Evolutionary conservation across 1,140 invertebrate genomes (phyloP), one percentile per base, ranked within the genome.

Genomic region (Euschistus heros): DNA sequence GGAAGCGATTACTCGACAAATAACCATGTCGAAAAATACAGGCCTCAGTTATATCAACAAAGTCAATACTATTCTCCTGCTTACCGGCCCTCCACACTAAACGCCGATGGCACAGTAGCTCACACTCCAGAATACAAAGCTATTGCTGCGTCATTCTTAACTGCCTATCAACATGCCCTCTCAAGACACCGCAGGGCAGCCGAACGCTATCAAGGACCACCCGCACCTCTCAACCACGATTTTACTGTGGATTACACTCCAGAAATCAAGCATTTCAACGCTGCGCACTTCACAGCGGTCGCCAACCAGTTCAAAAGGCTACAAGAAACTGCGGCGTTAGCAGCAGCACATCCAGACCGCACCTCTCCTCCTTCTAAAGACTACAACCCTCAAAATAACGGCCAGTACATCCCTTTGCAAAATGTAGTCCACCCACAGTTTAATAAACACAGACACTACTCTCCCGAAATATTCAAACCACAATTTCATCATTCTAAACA

Each of bases 261-360:
- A 66, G 69, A 82, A 69, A 82, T 83, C 4, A 80, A 80, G 63
- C 78, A 79, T 68, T 81, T 80, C 22, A 82, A 81, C 69, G 77
- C 80, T 20, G 78, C 78, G 10, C 82, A 83, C 69, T 74, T 77
- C 62, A 77, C 79, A n/a, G 80, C 80, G 68, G 37, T 63, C 37
- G 77, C 76, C 10, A 37, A 37, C 10, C 33, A 37, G 33, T 37
- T 37, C 33, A 37, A 37, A 10, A 37, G 33, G 10, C 33, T 37
- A 37, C 33, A 37, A 13, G 33, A 37, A 37, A 37, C 33, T 1
- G 33, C 33, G 13, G 33, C 33, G 7, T 6, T 37, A 13, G 33
- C 33, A 37, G 33, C 33, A 37, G 33, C 33, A 10, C 70, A 69
- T 20, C 66, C 68, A 61, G 69, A 68, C 33, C 33, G 7, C 8